A percentile compares a stretch with the other conserved stretches of the same genome.
Evolutionary conservation across 1,140 invertebrate species (phyloP).

Genomic region (Macrobrachium rosenbergii): DNA sequence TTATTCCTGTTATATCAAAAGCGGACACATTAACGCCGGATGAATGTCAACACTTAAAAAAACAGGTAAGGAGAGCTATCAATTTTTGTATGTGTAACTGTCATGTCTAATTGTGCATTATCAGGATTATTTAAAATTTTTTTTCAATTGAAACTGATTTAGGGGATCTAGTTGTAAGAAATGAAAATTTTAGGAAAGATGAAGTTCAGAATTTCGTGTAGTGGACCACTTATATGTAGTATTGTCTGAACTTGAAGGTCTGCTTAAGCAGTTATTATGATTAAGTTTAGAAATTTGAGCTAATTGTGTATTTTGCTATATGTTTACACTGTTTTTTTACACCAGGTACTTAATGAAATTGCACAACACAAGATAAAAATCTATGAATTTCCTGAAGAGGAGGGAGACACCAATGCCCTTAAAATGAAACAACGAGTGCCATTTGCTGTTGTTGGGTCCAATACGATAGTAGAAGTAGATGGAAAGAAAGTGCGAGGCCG

Average conservation of each 20-base stretch:
- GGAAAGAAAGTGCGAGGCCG: slow-evolving; percentile 89
- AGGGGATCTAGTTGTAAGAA: too few species aligned
- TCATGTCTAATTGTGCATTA: too few species aligned
- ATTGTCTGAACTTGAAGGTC: too few species aligned
- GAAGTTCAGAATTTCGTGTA: too few species aligned
- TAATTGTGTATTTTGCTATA: too few species aligned
- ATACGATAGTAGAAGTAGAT: slow-evolving; percentile 88
- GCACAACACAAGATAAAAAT: slow-evolving; percentile 98
- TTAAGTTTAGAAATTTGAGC: too few species aligned
- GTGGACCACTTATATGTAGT: too few species aligned
- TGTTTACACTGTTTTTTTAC: background rate
- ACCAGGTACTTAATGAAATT: slow-evolving; percentile 95
- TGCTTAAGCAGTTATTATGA: too few species aligned
- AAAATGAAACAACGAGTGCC: slow-evolving; percentile 88
- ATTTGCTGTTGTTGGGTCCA: slow-evolving; percentile 99
- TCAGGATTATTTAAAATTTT: too few species aligned
- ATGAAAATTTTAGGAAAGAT: too few species aligned
- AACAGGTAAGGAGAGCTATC: slow-evolving; percentile 78
- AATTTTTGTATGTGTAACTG: too few species aligned
- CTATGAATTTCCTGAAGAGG: slow-evolving; percentile 95
- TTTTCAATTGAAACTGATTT: too few species aligned
- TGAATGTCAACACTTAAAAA: slow-evolving; percentile 96
- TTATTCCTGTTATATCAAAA: slow-evolving; percentile 98
- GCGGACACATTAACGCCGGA: slow-evolving; percentile 98
- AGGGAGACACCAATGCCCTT: slow-evolving; percentile 78